Base-by-base conservation (phyloP, 2,888 invertebrate genomes). In the Melinopterus prodromus region DNA sequence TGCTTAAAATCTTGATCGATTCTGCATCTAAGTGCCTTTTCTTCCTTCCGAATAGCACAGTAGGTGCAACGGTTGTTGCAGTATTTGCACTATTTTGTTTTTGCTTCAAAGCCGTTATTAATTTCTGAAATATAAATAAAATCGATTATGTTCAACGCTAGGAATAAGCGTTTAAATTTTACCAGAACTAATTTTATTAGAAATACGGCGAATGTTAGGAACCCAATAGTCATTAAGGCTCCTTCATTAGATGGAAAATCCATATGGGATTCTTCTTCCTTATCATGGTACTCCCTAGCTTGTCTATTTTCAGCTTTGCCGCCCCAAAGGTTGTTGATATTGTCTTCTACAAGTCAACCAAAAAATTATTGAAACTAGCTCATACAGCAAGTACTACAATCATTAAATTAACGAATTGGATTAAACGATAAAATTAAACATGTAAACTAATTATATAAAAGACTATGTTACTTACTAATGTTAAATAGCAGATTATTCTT, bases 161-260 rank as follows among this genome's bases (percentile, higher is more conserved):
- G 26, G 3, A 1, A 26, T 26, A 26, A 26, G 26, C 26, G 53
- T 76, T 70, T 36, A 26, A 70, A 76, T 89, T 91, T 91, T 91
- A 96, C 96, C 92, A 96, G 90, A 69, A 96, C 95, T 69, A 96
- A 90, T 90, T 96, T 96, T 77, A 97, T 94, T 79, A 96, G 91
- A 86, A 95, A 96, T 6, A 96, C 96, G 0, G 96, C 96, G 88
- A 96, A 96, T 0, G 96, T 96, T 9, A 97, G 90, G 87, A 96
- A 96, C 26, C 95, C 95, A 83, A 97, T 95, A 69, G 95, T 94
- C 92, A 96, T 93, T 77, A 97, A 90, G 0, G 96, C 94, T 74
- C 95, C 94, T 89, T 96, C 96, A 5, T 94, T 91, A 0, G 96
- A 95, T 12, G 96, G 96, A 87, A 96, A 95, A 83, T 95, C 94